Percentiles rank a stretch among this genome's conserved stretches.
Conservation (phyloP, 2,113 vertebrate species). For the Caracal caracal region DNA sequence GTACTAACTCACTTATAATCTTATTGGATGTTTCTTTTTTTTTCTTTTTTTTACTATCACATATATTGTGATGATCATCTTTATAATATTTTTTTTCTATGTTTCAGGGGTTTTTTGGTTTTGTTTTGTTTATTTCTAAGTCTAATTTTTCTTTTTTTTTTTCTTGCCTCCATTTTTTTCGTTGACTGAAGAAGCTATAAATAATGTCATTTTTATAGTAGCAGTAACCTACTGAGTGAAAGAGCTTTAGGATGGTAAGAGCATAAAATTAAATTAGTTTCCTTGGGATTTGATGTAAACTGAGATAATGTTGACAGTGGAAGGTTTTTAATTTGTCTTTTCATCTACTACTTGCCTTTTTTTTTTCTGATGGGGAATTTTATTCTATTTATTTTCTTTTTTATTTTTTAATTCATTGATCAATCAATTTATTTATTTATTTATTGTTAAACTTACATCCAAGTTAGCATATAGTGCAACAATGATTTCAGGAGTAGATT, state of each 20-base stretch:
- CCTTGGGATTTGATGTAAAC: constrained; percentile 27
- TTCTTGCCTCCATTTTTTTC: not conserved
- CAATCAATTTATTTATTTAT: no score
- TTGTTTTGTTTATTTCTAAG: not conserved
- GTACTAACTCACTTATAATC: not conserved
- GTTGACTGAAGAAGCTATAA: constrained; percentile 29
- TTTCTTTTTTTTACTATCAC: not conserved
- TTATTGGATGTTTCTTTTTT: not conserved
- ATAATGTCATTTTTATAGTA: constrained; percentile 22
- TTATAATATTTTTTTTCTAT: not conserved
- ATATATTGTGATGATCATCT: not conserved
- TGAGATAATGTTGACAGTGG: constrained; percentile 45
- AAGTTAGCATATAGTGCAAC: no score
- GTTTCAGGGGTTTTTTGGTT: not conserved
- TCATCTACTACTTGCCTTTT: constrained; percentile 34
- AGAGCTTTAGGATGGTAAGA: constrained; percentile 1
- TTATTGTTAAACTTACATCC: no score
- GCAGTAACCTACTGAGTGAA: constrained; percentile 38
- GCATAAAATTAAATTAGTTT: constrained; percentile 59
- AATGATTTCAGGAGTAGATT: no score
- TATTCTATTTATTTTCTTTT: no score
- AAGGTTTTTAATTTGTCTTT: constrained; percentile 48
- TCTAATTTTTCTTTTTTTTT: not conserved
- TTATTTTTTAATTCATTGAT: no score
- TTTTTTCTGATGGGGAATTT: no score